phyloP scores from a whole-genome alignment of 2,888 invertebrate species.

The Cryptus viduatorius region DNA sequence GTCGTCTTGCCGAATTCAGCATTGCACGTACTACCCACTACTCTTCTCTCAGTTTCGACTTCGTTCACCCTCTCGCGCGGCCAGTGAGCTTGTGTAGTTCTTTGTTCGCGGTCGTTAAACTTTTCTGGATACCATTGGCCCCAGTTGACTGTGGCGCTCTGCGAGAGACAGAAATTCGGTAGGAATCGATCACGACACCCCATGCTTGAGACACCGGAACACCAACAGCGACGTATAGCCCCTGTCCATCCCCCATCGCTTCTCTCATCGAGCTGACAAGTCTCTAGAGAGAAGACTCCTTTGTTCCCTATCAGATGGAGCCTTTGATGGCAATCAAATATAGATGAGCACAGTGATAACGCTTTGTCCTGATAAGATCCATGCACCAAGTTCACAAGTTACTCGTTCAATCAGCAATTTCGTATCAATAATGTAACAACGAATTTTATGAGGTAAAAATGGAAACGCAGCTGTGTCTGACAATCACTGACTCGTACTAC shows the following conservation, averaged over 20 bases:
- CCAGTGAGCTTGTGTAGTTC: constrained; percentile 56
- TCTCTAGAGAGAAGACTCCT: constrained; percentile 25
- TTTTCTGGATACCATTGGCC: constrained; percentile 55
- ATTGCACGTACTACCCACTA: no score
- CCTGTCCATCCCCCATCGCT: constrained; percentile 52
- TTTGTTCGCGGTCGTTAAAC: constrained; percentile 79
- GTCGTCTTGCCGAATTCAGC: constrained; percentile 7
- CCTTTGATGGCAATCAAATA: constrained; percentile 34
- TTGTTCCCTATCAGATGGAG: constrained; percentile 42
- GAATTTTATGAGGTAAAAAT: background rate
- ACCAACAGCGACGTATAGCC: constrained; percentile 62
- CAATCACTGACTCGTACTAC: constrained; percentile 32
- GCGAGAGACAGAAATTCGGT: constrained; percentile 34
- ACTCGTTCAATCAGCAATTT: background rate
- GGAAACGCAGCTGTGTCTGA: constrained; percentile 14
- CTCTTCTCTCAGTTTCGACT: constrained; percentile 18
- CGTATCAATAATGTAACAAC: background rate
- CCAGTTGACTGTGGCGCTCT: background rate
- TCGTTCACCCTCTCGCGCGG: constrained; percentile 13
- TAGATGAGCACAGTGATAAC: constrained; percentile 31
- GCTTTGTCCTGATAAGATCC: constrained; percentile 17
- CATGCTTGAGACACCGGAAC: constrained; percentile 29
- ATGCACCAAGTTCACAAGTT: background rate
- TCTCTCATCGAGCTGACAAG: constrained; percentile 37
- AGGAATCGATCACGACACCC: constrained; percentile 31